Evolutionary conservation across 2,797 vertebrate genomes (phyloP), one percentile per base, ranked within the genome.

Genomic region (Anas capensis): DNA sequence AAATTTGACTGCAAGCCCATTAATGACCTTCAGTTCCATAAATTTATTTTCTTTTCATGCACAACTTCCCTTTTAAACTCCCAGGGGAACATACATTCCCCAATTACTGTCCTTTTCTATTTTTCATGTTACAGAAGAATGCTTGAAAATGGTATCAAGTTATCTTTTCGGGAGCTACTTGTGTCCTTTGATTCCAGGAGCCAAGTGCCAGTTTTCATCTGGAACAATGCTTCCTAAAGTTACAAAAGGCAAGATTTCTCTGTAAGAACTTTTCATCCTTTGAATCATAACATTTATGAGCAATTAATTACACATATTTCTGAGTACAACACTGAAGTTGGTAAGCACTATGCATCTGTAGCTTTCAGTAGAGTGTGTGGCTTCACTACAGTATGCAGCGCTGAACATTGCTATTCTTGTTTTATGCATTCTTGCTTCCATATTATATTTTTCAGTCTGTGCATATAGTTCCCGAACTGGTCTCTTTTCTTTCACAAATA

Each of bases 11-110:
- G 40, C 72, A 57, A 89, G 69, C 81, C 88, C 87, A 49, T 31
- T 48, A 66, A 49, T 42, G 8, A 78, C 77, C 92, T 84, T 81
- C 71, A 65, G 49, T 88, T 89, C 77, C 54, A 44, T 46, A 16
- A 75, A 81, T 24, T 79, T 68, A 48, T 10, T 94, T 90, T 79
- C 80, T 93, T 95, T 96, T 92, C 82, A 92, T 23, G 72, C 83
- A 44, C 65, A 94, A n/a, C 88, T 92, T 92, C 81, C 86, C 58
- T 91, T 73, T 92, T 44, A 40, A 75, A 4, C 40, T 92, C 69
- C 42, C 51, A 69, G 49, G 81, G 62, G 40, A 94, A 57, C 0
- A 5, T 54, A 42, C 31, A 77, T 36, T 80, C 66, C 61, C 68
- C 93, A 94, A 77, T 95, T 94, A 94, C 69, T 33, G 75, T 90